Conservation (phyloP, 1,140 invertebrate genomes). For the Samia ricini region DNA sequence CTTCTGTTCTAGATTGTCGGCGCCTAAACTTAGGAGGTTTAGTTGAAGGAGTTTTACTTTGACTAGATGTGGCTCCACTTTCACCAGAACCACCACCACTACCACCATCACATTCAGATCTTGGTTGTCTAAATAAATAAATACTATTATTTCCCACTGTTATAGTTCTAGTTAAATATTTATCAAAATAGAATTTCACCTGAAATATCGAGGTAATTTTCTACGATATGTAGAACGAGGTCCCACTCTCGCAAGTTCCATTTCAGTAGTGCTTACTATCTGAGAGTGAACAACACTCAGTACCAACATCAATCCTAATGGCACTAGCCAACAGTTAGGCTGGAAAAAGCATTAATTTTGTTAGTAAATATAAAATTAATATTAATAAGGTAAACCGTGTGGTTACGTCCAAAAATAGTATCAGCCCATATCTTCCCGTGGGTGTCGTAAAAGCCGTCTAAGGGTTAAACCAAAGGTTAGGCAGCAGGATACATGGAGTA, state of each 20-base stretch:
- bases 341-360: constrained; percentile 26
- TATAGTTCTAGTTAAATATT: neutral
- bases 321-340: constrained; percentile 80
- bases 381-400: no score
- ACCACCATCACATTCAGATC: constrained; percentile 63
- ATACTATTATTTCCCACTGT: neutral
- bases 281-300: constrained; percentile 94
- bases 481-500: no score
- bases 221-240: constrained; percentile 58
- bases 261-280: constrained; percentile 87
- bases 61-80: constrained; percentile 65
- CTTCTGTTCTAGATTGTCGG: constrained; percentile 52
- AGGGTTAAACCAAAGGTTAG: no score
- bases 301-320: constrained; percentile 87
- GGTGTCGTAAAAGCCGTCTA: no score
- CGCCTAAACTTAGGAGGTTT: constrained; percentile 58
- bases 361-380: neutral
- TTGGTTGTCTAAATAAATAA: constrained; percentile 39
- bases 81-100: constrained; percentile 62
- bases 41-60: constrained; percentile 54
- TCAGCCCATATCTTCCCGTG: no score
- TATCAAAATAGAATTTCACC: constrained; percentile 30
- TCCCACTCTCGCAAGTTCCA: constrained; percentile 64
- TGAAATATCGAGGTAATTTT: constrained; percentile 64
- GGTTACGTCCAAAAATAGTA: no score